Base-by-base conservation (phyloP, 2,888 invertebrate genomes). In the Sesia apiformis region DNA sequence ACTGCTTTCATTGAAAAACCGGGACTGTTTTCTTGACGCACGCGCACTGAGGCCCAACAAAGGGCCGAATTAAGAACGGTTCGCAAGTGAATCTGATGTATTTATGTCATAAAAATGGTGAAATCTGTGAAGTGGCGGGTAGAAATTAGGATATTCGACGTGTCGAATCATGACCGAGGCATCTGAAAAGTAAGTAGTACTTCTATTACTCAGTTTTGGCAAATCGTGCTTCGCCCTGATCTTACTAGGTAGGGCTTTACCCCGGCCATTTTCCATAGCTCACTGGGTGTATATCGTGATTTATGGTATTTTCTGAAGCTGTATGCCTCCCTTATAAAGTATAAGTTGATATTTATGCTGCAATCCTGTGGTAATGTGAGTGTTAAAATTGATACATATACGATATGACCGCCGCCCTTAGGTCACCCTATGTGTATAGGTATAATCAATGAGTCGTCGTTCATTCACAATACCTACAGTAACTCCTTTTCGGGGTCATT, bases 91-190 rank as follows among this genome's bases (percentile, higher is more conserved):
- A 86, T 85, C 91, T 91, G 92, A 92, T 92, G 92, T 92, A 92
- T 92, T 92, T 92, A 93, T 93, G 93, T 93, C 91, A 91, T 92
- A 93, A 94, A 93, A 94, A 94, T 94, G 94, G 92, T 93, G 93
- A 93, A 93, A 92, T 92, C 92, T 92, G 93, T 92, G 92, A 92
- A 92, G 92, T 92, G 92, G 93, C 93, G 92, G 93, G 92, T 92
- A 92, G 93, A 92, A 92, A 94, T 93, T 95, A 94, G 93, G 92
- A 92, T 93, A 93, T 93, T 93, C 92, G 92, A 92, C 92, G 93
- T 92, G 90, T 93, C 93, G 91, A 94, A 95, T 91, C 95, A 96
- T 95, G 95, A 95, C 94, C 94, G 95, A 95, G 93, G 93, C 93
- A 93, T 94, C 93, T 94, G 95, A 96, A 92, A 94, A 95, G 95